Percentiles rank a stretch among this genome's conserved stretches.
Conservation (phyloP, 2,113 vertebrate species). For the Menidia beryllina region DNA sequence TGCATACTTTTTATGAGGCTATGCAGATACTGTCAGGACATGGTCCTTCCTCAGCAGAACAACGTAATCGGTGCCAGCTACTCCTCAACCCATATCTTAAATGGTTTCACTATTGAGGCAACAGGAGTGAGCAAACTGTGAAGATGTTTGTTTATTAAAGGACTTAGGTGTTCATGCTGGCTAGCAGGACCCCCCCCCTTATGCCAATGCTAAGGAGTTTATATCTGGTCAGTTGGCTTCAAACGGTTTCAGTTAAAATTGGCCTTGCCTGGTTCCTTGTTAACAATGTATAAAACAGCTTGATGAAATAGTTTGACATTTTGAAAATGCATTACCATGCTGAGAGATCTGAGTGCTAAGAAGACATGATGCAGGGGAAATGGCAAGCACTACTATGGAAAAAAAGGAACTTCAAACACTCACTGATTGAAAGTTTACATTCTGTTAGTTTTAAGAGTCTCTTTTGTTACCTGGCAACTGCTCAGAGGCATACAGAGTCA, state of each 20-base stretch:
- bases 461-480: slow-evolving; percentile 18
- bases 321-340: neutral
- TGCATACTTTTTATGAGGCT: no score
- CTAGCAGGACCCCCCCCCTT: no score
- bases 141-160: no score
- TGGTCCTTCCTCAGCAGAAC: no score
- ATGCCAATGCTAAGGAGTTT: neutral
- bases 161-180: no score
- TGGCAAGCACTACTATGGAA: neutral
- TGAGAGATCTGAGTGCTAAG: neutral
- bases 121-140: no score
- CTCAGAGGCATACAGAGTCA: neutral
- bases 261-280: neutral
- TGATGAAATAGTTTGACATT: neutral
- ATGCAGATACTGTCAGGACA: no score
- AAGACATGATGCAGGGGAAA: neutral
- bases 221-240: neutral
- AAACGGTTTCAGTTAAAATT: neutral
- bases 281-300: neutral
- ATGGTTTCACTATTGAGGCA: no score
- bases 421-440: neutral
- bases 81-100: no score
- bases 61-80: no score
- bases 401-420: neutral
- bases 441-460: neutral